Evolutionary conservation across 2,797 vertebrate species (phyloP).

Genomic region (Helicolenus hilgendorfi): DNA sequence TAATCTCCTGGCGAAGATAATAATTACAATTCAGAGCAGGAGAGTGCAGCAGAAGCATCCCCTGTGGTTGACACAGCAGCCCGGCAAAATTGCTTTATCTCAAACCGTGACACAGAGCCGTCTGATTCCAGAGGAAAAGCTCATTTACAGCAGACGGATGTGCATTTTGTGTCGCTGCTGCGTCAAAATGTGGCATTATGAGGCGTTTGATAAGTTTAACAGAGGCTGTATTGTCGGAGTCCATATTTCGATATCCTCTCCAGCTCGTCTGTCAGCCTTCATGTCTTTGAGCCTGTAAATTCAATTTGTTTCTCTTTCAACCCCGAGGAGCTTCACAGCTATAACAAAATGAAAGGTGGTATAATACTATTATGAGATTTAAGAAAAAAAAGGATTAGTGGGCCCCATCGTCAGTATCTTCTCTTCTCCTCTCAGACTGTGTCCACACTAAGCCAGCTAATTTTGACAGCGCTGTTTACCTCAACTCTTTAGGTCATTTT

Average conservation of each 20-base stretch:
- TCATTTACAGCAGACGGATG: constrained; percentile 65
- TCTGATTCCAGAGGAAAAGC: constrained; percentile 44
- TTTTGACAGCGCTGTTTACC: not conserved
- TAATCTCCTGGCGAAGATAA: not conserved
- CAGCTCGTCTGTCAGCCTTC: constrained; percentile 65
- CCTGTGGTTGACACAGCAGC: constrained; percentile 72
- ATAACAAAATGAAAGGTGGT: constrained; percentile 76
- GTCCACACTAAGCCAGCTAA: not conserved
- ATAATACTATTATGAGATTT: constrained; percentile 76
- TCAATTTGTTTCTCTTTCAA: constrained; percentile 83
- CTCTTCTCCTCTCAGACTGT: not conserved
- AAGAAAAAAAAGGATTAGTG: constrained; percentile 65
- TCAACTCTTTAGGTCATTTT: not conserved
- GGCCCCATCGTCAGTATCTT: not conserved
- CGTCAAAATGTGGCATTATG: constrained; percentile 52
- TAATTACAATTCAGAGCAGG: constrained; percentile 78
- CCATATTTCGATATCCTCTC: constrained; percentile 68
- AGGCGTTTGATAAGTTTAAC: constrained; percentile 65
- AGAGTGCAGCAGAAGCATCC: constrained; percentile 69
- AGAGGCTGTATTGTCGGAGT: constrained; percentile 66
- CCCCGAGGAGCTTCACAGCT: constrained; percentile 54
- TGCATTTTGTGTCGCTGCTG: constrained; percentile 37
- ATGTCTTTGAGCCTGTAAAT: constrained; percentile 77
- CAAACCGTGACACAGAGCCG: constrained; percentile 57
- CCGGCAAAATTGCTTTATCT: constrained; percentile 81